Evolutionary conservation across 2,888 invertebrate genomes (phyloP), one percentile per base, ranked within the genome.

Genomic region (Orchestes rusci): DNA sequence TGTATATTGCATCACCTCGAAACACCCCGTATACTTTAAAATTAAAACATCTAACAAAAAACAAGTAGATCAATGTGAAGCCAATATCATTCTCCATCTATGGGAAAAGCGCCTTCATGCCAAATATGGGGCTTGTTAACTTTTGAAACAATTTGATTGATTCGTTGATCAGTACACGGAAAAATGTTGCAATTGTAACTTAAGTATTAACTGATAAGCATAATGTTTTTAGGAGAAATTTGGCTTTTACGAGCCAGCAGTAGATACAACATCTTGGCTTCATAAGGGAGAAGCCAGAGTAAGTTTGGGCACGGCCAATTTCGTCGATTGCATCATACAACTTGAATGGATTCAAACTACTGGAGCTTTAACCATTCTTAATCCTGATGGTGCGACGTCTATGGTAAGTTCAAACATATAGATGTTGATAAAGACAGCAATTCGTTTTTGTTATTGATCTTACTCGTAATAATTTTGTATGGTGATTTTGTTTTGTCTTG

Each of bases 251-350:
- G 83, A 84, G 57, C 75, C 80, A 59, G 90, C 90, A 17, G 76
- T 90, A 39, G 89, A 90, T 68, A 82, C 84, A 60, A 82, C 84
- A 16, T 89, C 89, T 0, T 92, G 91, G 89, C 77, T 86, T 1
- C 85, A 90, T 59, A 82, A 82, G 46, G 87, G 86, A 30, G 84
- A 89, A 67, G 83, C 84, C 1, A 77, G 85, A 58, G 60, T 65
- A 16, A 61, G 59, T 53, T 56, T 63, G 43, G 59, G 59, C 20
- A 41, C 52, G 1, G 43, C 56, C 12, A 71, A 72, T 44, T 79
- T 76, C 62, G 82, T 85, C 56, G 88, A 89, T 57, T 86, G 87
- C 60, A 73, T 84, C 46, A 71, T 90, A 38, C 87, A 89, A 59
- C 67, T 90, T 43, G 89, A 88, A 67, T 88, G 89, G 86, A 81